Conservation (phyloP, 35 echinoderm and acorn worm species). For the Strongylocentrotus purpuratus region DNA sequence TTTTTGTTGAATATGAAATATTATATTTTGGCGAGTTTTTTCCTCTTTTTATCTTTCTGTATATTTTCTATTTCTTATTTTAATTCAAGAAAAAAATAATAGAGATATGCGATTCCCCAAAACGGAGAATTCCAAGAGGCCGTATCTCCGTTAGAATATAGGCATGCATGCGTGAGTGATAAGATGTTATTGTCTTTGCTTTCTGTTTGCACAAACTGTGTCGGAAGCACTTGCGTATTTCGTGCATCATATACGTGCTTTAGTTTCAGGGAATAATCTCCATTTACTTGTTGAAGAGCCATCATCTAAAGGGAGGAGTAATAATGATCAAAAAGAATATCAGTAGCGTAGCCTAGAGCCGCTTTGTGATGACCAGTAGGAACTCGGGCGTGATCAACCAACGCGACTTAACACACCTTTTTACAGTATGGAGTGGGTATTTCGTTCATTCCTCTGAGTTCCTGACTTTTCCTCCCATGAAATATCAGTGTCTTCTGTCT, state of each 20-base stretch:
- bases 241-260: not conserved
- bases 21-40: too few relatives aligned
- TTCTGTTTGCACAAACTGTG: slow-evolving; percentile 24
- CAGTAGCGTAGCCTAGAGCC: slow-evolving; percentile 38
- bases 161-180: not conserved
- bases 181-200: not conserved
- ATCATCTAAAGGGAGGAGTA: not conserved
- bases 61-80: not conserved
- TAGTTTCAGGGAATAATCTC: not conserved
- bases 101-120: not conserved
- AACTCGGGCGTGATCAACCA: slow-evolving; percentile 26
- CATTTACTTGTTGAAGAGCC: slow-evolving; percentile 37
- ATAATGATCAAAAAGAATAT: slow-evolving; percentile 26
- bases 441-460: not conserved
- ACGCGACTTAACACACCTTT: slow-evolving; percentile 30
- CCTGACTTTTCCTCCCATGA: slow-evolving; percentile 19
- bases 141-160: not conserved
- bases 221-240: slow-evolving; percentile 8
- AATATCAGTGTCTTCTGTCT: slow-evolving; percentile 32
- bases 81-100: not conserved
- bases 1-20: too few relatives aligned
- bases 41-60: not conserved
- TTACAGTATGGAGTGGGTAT: not conserved
- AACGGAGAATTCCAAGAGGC: not conserved
- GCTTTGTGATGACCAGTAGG: not conserved